Percentiles rank a stretch among this genome's conserved stretches.
phyloP scores from a whole-genome alignment of 2,113 vertebrate species.

The Ondatra zibethicus region DNA sequence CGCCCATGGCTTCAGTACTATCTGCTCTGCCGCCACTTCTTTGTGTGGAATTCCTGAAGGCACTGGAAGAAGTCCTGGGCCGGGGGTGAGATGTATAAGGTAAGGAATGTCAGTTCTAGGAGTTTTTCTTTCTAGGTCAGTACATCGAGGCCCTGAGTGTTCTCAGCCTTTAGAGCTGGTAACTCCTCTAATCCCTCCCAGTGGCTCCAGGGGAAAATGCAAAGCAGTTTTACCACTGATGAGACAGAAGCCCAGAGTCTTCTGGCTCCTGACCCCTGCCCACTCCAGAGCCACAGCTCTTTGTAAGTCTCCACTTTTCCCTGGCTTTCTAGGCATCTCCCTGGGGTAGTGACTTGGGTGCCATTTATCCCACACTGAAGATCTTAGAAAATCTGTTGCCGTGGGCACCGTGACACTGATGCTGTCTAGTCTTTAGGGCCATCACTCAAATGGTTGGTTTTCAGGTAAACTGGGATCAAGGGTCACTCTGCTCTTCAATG shows the following conservation, averaged over 20 bases:
- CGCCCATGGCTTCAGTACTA: too few relatives aligned
- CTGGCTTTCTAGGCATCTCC: background rate
- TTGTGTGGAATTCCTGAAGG: background rate
- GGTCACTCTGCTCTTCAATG: background rate
- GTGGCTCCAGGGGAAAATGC: background rate
- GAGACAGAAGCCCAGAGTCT: background rate
- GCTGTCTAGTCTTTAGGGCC: background rate
- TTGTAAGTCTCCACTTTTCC: too few relatives aligned
- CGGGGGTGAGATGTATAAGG: background rate
- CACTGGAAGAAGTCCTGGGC: fast-evolving
- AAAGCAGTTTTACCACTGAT: background rate
- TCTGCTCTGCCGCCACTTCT: background rate
- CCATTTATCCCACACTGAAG: background rate
- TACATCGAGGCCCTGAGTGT: background rate
- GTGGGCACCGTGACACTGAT: background rate
- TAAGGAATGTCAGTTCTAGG: background rate
- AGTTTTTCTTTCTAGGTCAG: background rate
- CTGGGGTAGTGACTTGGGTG: background rate
- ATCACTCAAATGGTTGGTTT: fast-evolving
- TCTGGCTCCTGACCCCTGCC: background rate
- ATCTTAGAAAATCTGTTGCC: background rate
- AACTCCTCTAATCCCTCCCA: background rate
- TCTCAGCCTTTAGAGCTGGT: background rate
- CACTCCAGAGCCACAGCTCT: background rate
- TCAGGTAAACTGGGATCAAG: background rate